Percentiles rank a stretch among this genome's conserved stretches.
These are phyloP conservation scores for Pheosia tremula DNA, from an alignment of 2,888 invertebrate species.

Conservation along the genomic window DNA sequence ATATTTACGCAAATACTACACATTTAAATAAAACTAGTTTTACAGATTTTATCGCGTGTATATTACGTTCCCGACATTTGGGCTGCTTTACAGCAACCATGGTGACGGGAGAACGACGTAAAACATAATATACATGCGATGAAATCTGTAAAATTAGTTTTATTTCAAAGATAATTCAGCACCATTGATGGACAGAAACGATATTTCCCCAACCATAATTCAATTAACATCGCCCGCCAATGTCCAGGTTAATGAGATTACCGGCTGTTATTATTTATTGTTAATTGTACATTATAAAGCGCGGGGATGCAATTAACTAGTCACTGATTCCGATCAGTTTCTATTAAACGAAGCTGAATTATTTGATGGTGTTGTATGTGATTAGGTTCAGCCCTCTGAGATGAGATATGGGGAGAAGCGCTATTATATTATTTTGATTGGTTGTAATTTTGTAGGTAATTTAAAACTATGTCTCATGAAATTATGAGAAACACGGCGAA, in stretches of 20 bases:
- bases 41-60: no score
- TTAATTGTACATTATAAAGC: conserved; percentile 49
- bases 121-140: no score
- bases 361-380: conserved; percentile 39
- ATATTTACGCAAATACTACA: no score
- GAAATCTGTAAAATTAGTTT: no score
- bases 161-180: no score
- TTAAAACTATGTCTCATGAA: no score
- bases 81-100: no score
- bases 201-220: conserved; percentile 20
- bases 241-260: conserved; percentile 46
- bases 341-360: conserved; percentile 30
- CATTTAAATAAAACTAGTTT: no score
- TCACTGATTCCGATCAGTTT: conserved; percentile 41
- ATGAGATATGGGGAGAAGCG: conserved; percentile 22
- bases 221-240: conserved; percentile 23
- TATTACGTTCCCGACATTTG: no score
- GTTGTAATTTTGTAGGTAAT: conserved; percentile 6
- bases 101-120: no score
- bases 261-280: conserved; percentile 46
- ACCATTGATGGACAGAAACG: conserved; percentile 6
- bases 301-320: conserved; percentile 45
- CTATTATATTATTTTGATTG: conserved; percentile 13
- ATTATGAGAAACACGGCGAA: no score
- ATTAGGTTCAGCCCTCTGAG: conserved; percentile 42